Percentiles rank a stretch among this genome's conserved stretches.
Conservation (phyloP, 35 echinoderm and acorn worm genomes). For the Hemicentrotus pulcherrimus region DNA sequence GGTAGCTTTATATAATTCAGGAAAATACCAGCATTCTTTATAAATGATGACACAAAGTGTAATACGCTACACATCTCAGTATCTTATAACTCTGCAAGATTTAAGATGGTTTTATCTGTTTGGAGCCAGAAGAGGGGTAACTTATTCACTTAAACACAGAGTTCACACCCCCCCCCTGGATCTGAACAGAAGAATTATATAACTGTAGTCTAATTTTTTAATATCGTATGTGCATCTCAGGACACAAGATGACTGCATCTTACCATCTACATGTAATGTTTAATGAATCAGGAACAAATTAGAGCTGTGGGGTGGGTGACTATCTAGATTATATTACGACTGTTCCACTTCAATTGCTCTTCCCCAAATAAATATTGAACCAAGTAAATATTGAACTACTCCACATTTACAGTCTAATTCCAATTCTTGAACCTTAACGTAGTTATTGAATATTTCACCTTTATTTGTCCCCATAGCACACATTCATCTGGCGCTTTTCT, state of each 20-base stretch:
- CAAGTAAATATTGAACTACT: background rate
- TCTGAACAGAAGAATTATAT: too few species aligned
- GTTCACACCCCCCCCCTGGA: too few species aligned
- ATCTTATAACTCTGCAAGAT: too few species aligned
- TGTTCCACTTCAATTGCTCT: background rate
- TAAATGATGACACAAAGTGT: too few species aligned
- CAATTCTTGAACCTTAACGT: background rate
- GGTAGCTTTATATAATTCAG: too few species aligned
- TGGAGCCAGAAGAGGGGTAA: too few species aligned
- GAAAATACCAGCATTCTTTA: too few species aligned
- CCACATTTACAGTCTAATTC: background rate
- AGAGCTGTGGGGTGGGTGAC: background rate
- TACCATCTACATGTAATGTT: background rate
- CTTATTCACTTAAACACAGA: too few species aligned
- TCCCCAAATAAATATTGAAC: background rate
- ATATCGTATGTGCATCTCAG: background rate
- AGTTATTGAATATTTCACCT: background rate
- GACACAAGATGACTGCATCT: background rate
- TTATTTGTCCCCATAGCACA: background rate
- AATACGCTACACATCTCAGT: too few species aligned
- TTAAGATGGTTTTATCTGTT: too few species aligned
- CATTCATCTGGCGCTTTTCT: background rate
- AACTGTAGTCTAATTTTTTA: too few species aligned
- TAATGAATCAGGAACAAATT: background rate
- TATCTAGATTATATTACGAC: background rate